phyloP scores from a whole-genome alignment of 2,888 invertebrate species.

The Pachliopta kotzebuea region DNA sequence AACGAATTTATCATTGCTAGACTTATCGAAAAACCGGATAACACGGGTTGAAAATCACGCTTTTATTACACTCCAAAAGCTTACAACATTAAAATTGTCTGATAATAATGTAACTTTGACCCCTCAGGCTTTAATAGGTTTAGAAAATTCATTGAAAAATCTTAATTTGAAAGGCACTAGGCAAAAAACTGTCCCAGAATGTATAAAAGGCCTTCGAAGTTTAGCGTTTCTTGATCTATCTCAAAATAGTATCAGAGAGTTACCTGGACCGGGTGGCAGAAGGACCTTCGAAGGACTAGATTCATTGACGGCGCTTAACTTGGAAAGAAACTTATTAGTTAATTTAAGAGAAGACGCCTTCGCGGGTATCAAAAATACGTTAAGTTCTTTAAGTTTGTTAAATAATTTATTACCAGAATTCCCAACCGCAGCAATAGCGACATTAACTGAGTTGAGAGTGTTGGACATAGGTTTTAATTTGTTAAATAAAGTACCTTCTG shows the following conservation, averaged over 20 bases:
- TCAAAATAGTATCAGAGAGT: conserved; percentile 91
- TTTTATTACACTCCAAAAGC: conserved; percentile 85
- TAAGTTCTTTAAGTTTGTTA: conserved; percentile 92
- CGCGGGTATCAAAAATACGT: conserved; percentile 87
- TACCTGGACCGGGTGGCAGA: conserved; percentile 85
- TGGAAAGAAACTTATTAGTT: conserved; percentile 93
- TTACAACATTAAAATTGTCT: conserved; percentile 91
- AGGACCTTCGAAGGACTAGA: conserved; percentile 88
- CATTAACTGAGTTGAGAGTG: conserved; percentile 90
- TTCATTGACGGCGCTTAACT: conserved; percentile 91
- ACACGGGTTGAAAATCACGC: conserved; percentile 86
- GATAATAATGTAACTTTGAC: conserved; percentile 92
- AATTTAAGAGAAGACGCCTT: conserved; percentile 88
- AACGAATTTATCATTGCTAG: conserved; percentile 87
- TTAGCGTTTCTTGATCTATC: conserved; percentile 94
- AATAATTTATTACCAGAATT: conserved; percentile 94
- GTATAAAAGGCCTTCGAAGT: conserved; percentile 87
- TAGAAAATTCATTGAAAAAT: conserved; percentile 91
- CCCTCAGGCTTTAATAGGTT: conserved; percentile 85
- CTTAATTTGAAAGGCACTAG: conserved; percentile 93
- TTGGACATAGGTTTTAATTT: conserved; percentile 96
- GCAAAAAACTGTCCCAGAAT: conserved; percentile 89
- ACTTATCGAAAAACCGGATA: conserved; percentile 91
- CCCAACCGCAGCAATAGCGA: conserved; percentile 89
- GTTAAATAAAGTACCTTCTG: conserved; percentile 88